phyloP scores from a whole-genome alignment of 2,113 vertebrate genomes.

The Strix aluco region DNA sequence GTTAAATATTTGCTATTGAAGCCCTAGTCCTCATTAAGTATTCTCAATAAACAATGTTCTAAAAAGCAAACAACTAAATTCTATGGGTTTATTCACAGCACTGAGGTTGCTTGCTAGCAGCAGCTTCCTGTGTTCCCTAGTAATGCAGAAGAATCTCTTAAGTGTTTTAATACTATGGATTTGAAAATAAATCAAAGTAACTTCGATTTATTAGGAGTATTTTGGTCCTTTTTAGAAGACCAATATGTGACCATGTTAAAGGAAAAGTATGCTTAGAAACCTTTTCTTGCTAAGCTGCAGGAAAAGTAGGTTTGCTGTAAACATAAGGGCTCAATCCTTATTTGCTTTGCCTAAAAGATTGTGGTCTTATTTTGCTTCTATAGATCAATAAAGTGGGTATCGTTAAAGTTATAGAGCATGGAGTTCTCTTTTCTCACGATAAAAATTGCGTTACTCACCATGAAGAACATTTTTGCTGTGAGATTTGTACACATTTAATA shows the following conservation, averaged over 20 bases:
- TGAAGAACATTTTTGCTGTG: neutral
- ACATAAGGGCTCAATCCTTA: neutral
- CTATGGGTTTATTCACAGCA: slow-evolving; percentile 47
- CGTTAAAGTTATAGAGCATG: neutral
- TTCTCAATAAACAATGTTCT: slow-evolving; percentile 51
- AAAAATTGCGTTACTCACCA: neutral
- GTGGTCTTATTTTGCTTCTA: slow-evolving; percentile 24
- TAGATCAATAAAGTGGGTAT: neutral
- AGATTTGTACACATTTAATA: neutral
- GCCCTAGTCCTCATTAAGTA: slow-evolving; percentile 28
- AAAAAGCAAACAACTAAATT: slow-evolving; percentile 55
- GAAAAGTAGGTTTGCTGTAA: neutral
- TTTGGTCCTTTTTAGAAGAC: neutral
- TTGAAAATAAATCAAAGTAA: slow-evolving; percentile 39
- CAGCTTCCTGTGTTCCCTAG: slow-evolving; percentile 44
- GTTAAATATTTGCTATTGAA: slow-evolving; percentile 60
- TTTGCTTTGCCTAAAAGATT: neutral
- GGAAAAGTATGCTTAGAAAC: neutral
- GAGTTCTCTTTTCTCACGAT: neutral
- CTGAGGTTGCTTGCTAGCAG: neutral
- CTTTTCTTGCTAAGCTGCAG: neutral
- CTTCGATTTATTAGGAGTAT: neutral
- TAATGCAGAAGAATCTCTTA: slow-evolving; percentile 31
- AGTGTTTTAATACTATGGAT: neutral
- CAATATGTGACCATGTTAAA: neutral